Conservation (phyloP, 2,797 vertebrate genomes). For the Hapalemur alaotrensis region DNA sequence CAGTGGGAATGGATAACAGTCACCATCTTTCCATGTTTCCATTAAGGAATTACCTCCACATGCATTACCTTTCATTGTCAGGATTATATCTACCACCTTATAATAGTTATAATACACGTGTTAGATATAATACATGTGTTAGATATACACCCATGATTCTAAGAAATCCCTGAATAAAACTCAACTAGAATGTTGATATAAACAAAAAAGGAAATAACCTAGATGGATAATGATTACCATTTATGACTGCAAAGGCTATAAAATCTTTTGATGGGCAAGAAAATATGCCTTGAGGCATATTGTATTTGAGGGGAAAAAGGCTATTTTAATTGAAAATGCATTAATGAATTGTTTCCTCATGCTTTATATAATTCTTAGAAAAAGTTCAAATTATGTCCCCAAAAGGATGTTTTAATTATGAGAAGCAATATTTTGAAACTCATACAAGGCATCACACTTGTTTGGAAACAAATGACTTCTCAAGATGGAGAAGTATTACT, state of each 20-base stretch:
- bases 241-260: not conserved
- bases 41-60: not conserved
- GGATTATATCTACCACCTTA: not conserved
- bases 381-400: constrained; percentile 67
- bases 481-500: constrained; percentile 83
- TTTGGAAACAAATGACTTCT: constrained; percentile 89
- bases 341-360: not conserved
- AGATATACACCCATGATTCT: not conserved
- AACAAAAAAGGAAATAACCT: not conserved
- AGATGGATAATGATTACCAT: not conserved
- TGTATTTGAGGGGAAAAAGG: not conserved
- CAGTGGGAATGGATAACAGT: not conserved
- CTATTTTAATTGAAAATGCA: constrained; percentile 28
- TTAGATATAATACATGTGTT: not conserved
- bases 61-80: not conserved
- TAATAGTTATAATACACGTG: not conserved
- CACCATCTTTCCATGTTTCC: not conserved
- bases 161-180: constrained; percentile 4
- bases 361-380: constrained; percentile 36
- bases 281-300: not conserved
- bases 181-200: constrained; percentile 11
- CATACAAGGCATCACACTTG: constrained; percentile 80
- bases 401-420: constrained; percentile 66
- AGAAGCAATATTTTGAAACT: constrained; percentile 73
- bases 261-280: not conserved